Base-by-base conservation (phyloP, 2,113 vertebrate genomes). In the Neomonachus schauinslandi region DNA sequence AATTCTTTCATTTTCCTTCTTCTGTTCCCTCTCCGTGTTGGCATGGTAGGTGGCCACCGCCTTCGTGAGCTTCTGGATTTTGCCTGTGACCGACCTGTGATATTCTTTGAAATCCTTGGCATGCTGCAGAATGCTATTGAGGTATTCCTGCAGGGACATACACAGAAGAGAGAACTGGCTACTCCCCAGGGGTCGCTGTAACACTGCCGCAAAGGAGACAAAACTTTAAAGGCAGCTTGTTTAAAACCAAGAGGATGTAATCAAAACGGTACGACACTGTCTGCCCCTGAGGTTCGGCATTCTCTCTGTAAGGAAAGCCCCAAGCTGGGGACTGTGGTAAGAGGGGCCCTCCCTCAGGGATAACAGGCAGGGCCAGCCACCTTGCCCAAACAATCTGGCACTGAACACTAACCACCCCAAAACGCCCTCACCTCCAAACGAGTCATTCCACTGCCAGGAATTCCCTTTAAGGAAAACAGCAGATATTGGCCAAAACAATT, bases 41-140 rank as follows among this genome's bases (percentile, higher is more conserved):
- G 99, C 99, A 0, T 99, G 99, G 96, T 99, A 99, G 0, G 99
- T 99, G 92, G 99, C 99, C 97, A 99, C 99, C 0, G 99, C 99
- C 98, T 99, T 99, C 55, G 99, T 99, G 90, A 99, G 99, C 96
- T 99, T 99, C 97, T 99, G 99, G 95, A 99, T 99, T 96, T 99
- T 99, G 0, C 99, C 99, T 0, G 99, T 99, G 97, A 99, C 99
- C 0, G 99, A 99, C 67, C 99, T 99, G 91, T 99, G 99, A 97
- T 99, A 99, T 49, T 99, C 99, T 97, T 99, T 99, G 97, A 99
- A 99, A 95, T 99, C 99, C 98, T 99, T 99, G 84, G 99, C 99
- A 2, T 99, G 99, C 98, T 99, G 99, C 72, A 99, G 99, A 92
- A 99, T 99, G 99, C 99, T 99, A 91, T 99, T 99, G 99, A 99